Conservation (phyloP, 2,797 vertebrate genomes). For the Microchirus variegatus region DNA sequence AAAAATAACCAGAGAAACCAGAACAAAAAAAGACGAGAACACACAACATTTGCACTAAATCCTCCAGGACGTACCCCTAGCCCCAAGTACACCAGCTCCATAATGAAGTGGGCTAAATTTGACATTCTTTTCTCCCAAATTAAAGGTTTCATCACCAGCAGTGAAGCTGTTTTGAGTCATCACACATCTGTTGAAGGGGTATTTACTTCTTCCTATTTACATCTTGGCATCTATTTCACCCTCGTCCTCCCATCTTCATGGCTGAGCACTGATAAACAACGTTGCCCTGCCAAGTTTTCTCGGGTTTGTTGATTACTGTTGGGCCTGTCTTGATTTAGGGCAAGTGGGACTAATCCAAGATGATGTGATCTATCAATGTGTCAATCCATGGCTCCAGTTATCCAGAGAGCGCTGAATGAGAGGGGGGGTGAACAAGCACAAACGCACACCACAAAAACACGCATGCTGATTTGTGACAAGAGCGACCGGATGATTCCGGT, state of each 20-base stretch:
- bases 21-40: background rate
- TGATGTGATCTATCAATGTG: conserved; percentile 60
- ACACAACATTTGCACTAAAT: background rate
- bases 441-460: too few species aligned
- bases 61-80: background rate
- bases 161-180: conserved; percentile 45
- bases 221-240: conserved; percentile 65
- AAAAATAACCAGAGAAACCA: background rate
- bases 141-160: conserved; percentile 56
- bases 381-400: conserved; percentile 51
- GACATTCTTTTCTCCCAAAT: conserved; percentile 43
- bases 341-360: conserved; percentile 66
- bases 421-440: background rate
- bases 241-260: conserved; percentile 58
- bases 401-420: background rate
- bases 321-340: conserved; percentile 66
- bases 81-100: conserved; percentile 1
- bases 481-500: background rate
- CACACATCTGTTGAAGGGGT: conserved; percentile 66
- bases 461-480: background rate
- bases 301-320: conserved; percentile 67
- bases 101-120: conserved; percentile 21
- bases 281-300: conserved; percentile 64
- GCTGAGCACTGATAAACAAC: conserved; percentile 71
- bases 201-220: conserved; percentile 72